These are phyloP conservation scores for Drosophila setosimentum DNA, from an alignment of 2,888 invertebrate species.

Conservation along the genomic window DNA sequence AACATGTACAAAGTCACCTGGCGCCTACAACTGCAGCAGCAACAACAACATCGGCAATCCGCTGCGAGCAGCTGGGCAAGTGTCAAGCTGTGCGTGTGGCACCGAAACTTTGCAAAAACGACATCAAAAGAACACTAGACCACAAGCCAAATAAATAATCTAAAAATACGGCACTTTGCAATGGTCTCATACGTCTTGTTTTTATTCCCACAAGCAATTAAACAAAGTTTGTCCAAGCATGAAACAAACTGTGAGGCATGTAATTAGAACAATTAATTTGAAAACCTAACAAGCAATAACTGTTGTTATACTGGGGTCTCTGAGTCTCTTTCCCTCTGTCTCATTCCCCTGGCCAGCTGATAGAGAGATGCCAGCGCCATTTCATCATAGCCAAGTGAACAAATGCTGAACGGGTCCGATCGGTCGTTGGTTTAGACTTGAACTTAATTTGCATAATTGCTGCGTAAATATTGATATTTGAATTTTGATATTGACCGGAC, in stretches of 20 bases:
- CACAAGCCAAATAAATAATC: conserved; percentile 24
- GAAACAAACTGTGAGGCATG: conserved; percentile 43
- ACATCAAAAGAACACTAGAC: not conserved
- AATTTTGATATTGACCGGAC: conserved; percentile 75
- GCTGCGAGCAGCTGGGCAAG: conserved; percentile 49
- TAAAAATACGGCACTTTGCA: conserved; percentile 24
- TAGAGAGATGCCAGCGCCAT: conserved; percentile 62
- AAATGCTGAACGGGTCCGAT: conserved; percentile 25
- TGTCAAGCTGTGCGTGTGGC: conserved; percentile 76
- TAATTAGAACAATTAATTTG: conserved; percentile 77
- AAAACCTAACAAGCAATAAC: conserved; percentile 34
- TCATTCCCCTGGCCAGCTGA: not conserved
- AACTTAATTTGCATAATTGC: conserved; percentile 80
- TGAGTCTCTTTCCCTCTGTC: too few relatives aligned
- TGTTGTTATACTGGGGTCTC: not conserved
- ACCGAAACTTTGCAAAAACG: conserved; percentile 45
- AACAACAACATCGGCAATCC: conserved; percentile 2
- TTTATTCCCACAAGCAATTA: conserved; percentile 70
- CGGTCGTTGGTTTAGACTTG: conserved; percentile 51
- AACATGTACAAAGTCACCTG: conserved; percentile 51
- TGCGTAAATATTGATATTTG: conserved; percentile 80
- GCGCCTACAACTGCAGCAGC: conserved; percentile 40
- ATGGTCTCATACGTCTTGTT: conserved; percentile 17
- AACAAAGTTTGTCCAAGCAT: conserved; percentile 35
- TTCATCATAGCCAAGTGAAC: conserved; percentile 62